Conservation (phyloP, 2,888 invertebrate genomes). For the Oscheius myriophilus region DNA sequence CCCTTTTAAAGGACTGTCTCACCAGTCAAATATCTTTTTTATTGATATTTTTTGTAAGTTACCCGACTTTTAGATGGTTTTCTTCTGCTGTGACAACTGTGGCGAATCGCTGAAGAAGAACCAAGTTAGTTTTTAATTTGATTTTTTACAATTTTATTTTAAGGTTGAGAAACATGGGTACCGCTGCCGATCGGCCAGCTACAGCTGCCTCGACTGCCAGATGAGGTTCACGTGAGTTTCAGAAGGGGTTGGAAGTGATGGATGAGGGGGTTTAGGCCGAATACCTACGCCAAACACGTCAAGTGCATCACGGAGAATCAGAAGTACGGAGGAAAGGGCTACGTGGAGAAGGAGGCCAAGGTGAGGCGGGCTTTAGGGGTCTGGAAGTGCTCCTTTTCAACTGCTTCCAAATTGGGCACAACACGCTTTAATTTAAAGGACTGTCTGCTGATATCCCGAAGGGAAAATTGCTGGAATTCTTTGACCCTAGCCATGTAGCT, state of each 20-base stretch:
- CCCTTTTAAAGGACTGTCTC: background rate
- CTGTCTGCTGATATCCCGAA: too few relatives aligned
- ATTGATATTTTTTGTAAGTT: background rate
- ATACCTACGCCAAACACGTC: conserved; percentile 82
- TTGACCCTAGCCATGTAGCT: too few relatives aligned
- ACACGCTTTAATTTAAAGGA: too few relatives aligned
- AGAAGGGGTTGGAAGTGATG: background rate
- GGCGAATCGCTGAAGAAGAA: conserved; percentile 90
- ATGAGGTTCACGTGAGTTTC: conserved; percentile 79
- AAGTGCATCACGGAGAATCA: conserved; percentile 87
- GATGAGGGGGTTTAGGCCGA: background rate
- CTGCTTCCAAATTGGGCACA: background rate
- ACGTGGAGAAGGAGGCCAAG: conserved; percentile 71
- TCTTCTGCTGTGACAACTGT: conserved; percentile 90
- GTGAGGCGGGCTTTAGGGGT: conserved; percentile 27
- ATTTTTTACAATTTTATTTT: conserved; percentile 13
- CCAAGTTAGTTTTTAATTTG: conserved; percentile 71
- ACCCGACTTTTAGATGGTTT: conserved; percentile 80
- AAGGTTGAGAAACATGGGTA: conserved; percentile 60
- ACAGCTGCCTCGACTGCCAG: conserved; percentile 92
- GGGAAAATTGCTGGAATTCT: too few relatives aligned
- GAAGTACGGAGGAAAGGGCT: conserved; percentile 80
- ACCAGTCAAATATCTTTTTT: background rate
- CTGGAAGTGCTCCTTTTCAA: too few relatives aligned
- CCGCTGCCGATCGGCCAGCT: conserved; percentile 78